phyloP scores from a whole-genome alignment of 2,797 vertebrate genomes.

The Etheostoma nigrum region DNA sequence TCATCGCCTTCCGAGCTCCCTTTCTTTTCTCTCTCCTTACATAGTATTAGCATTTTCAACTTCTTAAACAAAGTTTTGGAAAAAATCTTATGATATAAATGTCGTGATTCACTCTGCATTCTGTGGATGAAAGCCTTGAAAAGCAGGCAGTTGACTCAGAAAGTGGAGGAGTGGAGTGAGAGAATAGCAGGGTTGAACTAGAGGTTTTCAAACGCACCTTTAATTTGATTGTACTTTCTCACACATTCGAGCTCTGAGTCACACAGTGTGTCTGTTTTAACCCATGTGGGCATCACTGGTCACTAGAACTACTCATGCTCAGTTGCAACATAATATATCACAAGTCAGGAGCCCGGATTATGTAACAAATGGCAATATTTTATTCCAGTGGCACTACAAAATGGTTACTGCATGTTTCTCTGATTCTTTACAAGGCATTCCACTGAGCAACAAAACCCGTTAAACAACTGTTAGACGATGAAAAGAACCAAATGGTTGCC shows the following conservation, averaged over 20 bases:
- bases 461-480: conserved; percentile 25
- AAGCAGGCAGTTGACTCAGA: conserved; percentile 78
- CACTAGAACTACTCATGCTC: conserved; percentile 44
- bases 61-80: conserved; percentile 80
- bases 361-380: conserved; percentile 57
- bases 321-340: conserved; percentile 39
- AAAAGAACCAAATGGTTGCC: conserved; percentile 55
- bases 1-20: conserved; percentile 73
- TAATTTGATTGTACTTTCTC: conserved; percentile 64
- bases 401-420: conserved; percentile 29
- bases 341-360: conserved; percentile 50
- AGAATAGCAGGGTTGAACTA: conserved; percentile 60
- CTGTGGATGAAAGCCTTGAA: conserved; percentile 66
- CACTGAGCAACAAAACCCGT: conserved; percentile 31
- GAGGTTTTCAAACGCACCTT: conserved; percentile 65
- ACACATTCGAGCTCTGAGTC: conserved; percentile 51
- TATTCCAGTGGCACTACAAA: conserved; percentile 27
- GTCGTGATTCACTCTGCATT: conserved; percentile 72
- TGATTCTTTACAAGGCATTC: conserved; percentile 32
- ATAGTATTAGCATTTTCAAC: conserved; percentile 74
- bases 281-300: conserved; percentile 45
- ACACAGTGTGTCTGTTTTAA: conserved; percentile 44
- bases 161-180: conserved; percentile 70
- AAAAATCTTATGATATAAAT: conserved; percentile 70
- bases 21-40: conserved; percentile 57